These are phyloP conservation scores for Amaurobius ferox DNA, from an alignment of 2,888 invertebrate species.

Conservation along the genomic window DNA sequence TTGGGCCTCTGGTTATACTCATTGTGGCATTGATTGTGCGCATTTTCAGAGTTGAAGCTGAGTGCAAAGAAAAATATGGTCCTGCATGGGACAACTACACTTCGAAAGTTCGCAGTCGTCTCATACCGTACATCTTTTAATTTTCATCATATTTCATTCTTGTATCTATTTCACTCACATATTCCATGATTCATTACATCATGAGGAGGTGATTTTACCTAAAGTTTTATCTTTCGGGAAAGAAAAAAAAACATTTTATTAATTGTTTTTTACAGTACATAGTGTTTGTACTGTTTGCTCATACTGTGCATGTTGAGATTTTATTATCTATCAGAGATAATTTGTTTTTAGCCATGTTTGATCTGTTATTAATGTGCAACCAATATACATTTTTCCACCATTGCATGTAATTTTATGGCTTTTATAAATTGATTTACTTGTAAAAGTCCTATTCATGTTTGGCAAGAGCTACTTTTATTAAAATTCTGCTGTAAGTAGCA, in stretches of 20 bases:
- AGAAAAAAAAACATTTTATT: slow-evolving; percentile 27
- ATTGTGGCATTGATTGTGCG: slow-evolving; percentile 30
- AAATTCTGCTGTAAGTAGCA: too few species aligned
- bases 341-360: slow-evolving; percentile 19
- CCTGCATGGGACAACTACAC: slow-evolving; percentile 61
- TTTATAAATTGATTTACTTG: too few species aligned
- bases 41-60: slow-evolving; percentile 40
- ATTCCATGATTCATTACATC: slow-evolving; percentile 29
- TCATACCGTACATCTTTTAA: slow-evolving; percentile 68
- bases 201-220: slow-evolving; percentile 43
- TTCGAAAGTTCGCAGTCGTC: slow-evolving; percentile 50
- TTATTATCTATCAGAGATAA: slow-evolving; percentile 50
- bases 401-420: too few species aligned
- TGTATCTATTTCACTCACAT: slow-evolving; percentile 41
- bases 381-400: background rate
- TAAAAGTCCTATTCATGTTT: too few species aligned
- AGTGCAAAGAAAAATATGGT: slow-evolving; percentile 60
- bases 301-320: slow-evolving; percentile 30
- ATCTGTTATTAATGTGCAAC: too few species aligned
- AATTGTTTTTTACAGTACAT: slow-evolving; percentile 1
- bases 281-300: slow-evolving; percentile 57
- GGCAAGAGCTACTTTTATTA: too few species aligned
- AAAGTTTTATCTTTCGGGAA: slow-evolving; percentile 17
- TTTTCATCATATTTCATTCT: slow-evolving; percentile 19
- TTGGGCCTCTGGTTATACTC: slow-evolving; percentile 40